Percentiles rank a stretch among this genome's conserved stretches.
Conservation (phyloP, 2,888 invertebrate species). For the Athalia rosae region DNA sequence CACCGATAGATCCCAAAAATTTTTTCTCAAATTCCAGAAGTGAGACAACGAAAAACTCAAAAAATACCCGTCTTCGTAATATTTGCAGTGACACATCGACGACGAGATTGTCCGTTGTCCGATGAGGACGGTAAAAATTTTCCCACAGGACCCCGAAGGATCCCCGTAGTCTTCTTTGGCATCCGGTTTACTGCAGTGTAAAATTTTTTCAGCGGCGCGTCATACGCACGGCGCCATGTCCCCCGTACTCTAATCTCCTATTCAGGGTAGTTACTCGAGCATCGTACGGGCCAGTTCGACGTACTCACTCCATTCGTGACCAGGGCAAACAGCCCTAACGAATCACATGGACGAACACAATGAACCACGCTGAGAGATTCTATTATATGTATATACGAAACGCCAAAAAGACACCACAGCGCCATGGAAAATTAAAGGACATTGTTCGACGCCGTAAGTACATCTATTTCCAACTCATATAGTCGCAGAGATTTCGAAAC, state of each 20-base stretch:
- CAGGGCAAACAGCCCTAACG: conserved; percentile 55
- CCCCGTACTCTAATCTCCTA: conserved; percentile 56
- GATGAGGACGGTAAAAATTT: neutral
- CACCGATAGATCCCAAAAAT: too few species aligned
- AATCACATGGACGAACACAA: conserved; percentile 56
- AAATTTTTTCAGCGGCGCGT: conserved; percentile 37
- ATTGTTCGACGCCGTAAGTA: conserved; percentile 18
- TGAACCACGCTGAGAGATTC: conserved; percentile 5
- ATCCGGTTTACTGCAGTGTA: too few species aligned
- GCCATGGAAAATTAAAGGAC: conserved; percentile 1
- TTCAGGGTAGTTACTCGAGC: conserved; percentile 63
- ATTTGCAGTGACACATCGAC: too few species aligned
- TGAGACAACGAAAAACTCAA: too few species aligned
- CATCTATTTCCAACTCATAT: too few species aligned
- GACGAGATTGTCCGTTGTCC: neutral
- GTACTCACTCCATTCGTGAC: conserved; percentile 60
- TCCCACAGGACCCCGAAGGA: conserved; percentile 59
- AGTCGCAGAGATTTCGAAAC: too few species aligned
- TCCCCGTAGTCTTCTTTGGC: conserved; percentile 19
- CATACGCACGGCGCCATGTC: conserved; percentile 41
- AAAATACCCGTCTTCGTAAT: too few species aligned
- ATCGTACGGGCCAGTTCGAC: conserved; percentile 63
- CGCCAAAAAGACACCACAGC: neutral
- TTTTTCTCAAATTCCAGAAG: too few species aligned
- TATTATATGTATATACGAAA: neutral